Conservation (phyloP, 1,140 invertebrate genomes). For the Temnothorax longispinosus region DNA sequence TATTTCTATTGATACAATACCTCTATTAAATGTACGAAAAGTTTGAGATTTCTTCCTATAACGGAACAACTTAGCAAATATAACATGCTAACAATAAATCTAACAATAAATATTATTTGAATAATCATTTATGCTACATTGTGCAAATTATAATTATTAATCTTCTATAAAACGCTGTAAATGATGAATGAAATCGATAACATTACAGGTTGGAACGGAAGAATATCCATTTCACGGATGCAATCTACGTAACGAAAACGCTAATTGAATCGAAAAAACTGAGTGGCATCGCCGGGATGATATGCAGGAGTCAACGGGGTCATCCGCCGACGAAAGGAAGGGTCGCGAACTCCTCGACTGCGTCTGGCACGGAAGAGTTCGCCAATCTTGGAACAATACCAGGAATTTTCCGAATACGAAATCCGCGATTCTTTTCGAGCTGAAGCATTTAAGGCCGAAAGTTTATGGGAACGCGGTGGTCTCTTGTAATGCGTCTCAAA, state of each 20-base stretch:
- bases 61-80: background rate
- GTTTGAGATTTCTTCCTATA: background rate
- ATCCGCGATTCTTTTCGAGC: conserved; percentile 37
- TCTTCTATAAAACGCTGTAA: background rate
- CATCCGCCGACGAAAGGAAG: conserved; percentile 55
- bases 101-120: background rate
- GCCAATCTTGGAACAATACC: conserved; percentile 69
- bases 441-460: conserved; percentile 39
- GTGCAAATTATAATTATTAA: background rate
- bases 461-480: conserved; percentile 49
- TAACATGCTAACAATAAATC: background rate
- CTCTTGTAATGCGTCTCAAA: conserved; percentile 12
- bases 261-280: conserved; percentile 30
- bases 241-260: background rate
- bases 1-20: background rate
- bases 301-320: conserved; percentile 63
- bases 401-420: conserved; percentile 56
- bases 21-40: background rate
- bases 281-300: conserved; percentile 36
- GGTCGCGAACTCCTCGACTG: conserved; percentile 73
- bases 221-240: no score
- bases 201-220: background rate
- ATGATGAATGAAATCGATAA: background rate
- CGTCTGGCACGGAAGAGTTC: conserved; percentile 67
- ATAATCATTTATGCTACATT: background rate